Percentiles rank a stretch among this genome's conserved stretches.
phyloP scores from a whole-genome alignment of 2,797 vertebrate genomes.

The Acridotheres tristis region DNA sequence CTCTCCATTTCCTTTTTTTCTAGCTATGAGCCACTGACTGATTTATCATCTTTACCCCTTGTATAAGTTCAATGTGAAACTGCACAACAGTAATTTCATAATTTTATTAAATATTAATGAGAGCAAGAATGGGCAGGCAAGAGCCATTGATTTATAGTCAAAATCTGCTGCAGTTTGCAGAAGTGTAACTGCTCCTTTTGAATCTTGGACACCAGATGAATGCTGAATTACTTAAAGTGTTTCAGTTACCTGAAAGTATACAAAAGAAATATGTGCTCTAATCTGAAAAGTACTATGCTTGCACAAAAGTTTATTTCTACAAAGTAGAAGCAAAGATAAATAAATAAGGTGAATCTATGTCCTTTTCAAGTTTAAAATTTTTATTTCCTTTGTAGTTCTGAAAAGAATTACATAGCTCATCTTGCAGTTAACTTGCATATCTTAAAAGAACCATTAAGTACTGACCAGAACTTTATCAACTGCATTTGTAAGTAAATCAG shows the following conservation, averaged over 20 bases:
- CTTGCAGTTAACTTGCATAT: not conserved
- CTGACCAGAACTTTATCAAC: not conserved
- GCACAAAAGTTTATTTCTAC: not conserved
- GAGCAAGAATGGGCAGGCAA: not conserved
- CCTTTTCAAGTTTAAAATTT: not conserved
- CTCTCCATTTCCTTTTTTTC: not conserved
- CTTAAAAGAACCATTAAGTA: not conserved
- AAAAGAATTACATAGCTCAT: not conserved
- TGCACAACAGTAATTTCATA: not conserved
- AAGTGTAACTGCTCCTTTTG: not conserved
- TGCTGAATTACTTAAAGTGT: not conserved
- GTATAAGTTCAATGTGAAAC: not conserved
- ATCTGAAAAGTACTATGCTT: not conserved
- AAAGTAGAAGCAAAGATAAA: not conserved
- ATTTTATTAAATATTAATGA: conserved; percentile 21
- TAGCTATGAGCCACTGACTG: not conserved
- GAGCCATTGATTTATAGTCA: not conserved
- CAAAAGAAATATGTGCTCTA: not conserved
- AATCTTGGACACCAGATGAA: not conserved
- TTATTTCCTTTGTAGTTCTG: not conserved
- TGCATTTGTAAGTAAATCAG: not conserved
- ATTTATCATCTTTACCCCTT: not conserved
- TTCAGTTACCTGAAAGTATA: not conserved
- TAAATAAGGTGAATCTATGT: not conserved
- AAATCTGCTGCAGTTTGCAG: not conserved